phyloP scores from a whole-genome alignment of 2,113 vertebrate species.

The Halichoerus grypus region DNA sequence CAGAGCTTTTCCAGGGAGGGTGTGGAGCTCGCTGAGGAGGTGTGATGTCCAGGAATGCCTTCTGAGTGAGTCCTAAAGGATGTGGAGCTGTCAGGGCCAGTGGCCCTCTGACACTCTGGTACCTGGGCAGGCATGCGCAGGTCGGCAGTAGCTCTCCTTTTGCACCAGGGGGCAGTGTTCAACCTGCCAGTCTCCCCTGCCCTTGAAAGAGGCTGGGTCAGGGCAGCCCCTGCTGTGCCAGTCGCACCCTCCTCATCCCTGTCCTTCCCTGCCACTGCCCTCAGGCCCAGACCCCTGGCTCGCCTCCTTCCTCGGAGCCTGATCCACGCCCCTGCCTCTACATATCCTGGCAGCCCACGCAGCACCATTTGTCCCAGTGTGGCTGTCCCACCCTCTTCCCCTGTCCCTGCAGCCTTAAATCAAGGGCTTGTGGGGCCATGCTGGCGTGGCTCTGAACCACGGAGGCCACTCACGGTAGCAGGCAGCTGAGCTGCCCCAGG shows the following conservation, averaged over 20 bases:
- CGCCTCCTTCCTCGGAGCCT: background rate
- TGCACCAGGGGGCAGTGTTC: conserved; percentile 75
- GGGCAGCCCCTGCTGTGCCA: background rate
- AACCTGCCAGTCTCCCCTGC: background rate
- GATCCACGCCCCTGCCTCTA: background rate
- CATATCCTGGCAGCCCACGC: background rate
- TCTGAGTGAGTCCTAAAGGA: background rate
- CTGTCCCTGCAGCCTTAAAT: background rate
- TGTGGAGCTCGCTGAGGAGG: background rate
- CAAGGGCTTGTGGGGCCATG: background rate
- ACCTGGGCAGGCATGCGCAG: background rate
- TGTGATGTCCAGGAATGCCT: background rate
- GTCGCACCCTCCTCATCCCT: background rate
- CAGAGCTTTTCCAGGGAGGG: background rate
- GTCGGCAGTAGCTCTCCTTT: background rate
- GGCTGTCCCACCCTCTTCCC: background rate
- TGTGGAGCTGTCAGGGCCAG: background rate
- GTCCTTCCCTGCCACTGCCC: background rate
- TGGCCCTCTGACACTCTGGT: rapidly evolving
- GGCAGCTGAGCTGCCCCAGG: background rate
- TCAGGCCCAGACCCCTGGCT: background rate
- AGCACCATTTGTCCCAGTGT: background rate
- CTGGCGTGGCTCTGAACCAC: background rate
- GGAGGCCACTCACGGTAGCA: background rate
- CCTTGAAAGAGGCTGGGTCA: background rate